phyloP scores from a whole-genome alignment of 2,113 vertebrate species.

The Nothocercus nigrocapillus region DNA sequence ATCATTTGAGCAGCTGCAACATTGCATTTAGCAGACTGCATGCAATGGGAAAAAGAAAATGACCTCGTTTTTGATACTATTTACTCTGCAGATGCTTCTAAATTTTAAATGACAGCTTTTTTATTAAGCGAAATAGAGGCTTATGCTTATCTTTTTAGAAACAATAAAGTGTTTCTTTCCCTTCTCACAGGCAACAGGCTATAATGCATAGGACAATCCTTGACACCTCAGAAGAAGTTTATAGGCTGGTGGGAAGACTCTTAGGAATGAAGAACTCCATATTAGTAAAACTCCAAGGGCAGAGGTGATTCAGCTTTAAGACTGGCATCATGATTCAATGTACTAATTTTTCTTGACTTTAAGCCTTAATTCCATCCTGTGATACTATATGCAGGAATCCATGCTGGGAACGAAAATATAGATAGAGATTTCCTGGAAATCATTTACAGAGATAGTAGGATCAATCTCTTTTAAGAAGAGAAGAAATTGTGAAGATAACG shows the following conservation, averaged over 20 bases:
- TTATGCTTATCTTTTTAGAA: slow-evolving; percentile 36
- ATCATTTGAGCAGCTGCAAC: background rate
- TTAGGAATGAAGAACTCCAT: slow-evolving; percentile 25
- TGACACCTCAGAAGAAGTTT: slow-evolving; percentile 30
- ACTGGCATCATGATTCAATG: background rate
- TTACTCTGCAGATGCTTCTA: background rate
- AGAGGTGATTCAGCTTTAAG: slow-evolving; percentile 26
- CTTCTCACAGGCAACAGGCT: slow-evolving; percentile 12
- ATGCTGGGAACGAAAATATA: slow-evolving; percentile 42
- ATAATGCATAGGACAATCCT: slow-evolving; percentile 34
- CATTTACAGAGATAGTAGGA: slow-evolving; percentile 1
- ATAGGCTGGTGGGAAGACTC: slow-evolving; percentile 22
- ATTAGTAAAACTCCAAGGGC: slow-evolving; percentile 47
- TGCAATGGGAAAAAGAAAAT: background rate
- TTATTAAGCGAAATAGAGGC: background rate
- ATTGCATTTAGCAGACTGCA: background rate
- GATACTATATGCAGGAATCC: background rate
- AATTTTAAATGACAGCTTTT: background rate
- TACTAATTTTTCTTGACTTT: slow-evolving; percentile 15
- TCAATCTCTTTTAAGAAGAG: slow-evolving; percentile 40
- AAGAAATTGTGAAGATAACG: slow-evolving; percentile 22
- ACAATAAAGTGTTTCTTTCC: background rate
- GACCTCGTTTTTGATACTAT: background rate
- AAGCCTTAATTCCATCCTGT: background rate
- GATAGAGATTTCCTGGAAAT: slow-evolving; percentile 23